Evolutionary conservation across 2,888 invertebrate genomes (phyloP).

Genomic region (Saturnia pavonia): DNA sequence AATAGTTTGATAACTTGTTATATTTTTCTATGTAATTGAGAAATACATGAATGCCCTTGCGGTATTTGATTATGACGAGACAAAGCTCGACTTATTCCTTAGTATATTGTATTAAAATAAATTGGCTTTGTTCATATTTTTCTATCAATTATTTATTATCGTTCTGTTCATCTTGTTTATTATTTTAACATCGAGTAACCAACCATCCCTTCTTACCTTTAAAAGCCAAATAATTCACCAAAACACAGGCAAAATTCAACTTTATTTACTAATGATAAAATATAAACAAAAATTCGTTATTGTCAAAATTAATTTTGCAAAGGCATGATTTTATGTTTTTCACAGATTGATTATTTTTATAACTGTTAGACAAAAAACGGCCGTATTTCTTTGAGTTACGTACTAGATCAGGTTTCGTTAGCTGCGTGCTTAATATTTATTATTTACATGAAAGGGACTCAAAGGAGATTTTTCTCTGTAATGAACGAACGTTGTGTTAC

Average conservation of each 20-base stretch:
- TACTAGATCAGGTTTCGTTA: neutral
- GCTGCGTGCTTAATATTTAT: neutral
- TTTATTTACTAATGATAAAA: neutral
- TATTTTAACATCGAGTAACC: neutral
- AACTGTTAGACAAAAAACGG: neutral
- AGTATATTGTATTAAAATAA: slow-evolving; percentile 3
- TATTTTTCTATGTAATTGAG: neutral
- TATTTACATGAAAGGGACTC: slow-evolving; percentile 1
- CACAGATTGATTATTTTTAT: neutral
- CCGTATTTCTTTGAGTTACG: neutral
- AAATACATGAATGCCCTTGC: neutral
- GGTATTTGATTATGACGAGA: neutral
- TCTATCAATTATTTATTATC: slow-evolving; percentile 13
- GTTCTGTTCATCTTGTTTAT: slow-evolving; percentile 3
- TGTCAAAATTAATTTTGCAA: neutral
- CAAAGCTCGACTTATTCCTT: neutral
- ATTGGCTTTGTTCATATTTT: slow-evolving; percentile 3
- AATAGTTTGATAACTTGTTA: neutral
- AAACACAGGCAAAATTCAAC: neutral
- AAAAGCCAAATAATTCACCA: neutral
- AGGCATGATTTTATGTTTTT: neutral
- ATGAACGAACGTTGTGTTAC: neutral
- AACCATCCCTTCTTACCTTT: slow-evolving; percentile 9
- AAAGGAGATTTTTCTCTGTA: neutral
- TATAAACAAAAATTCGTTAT: neutral